Evolutionary conservation across 2,888 invertebrate species (phyloP).

Genomic region (Ophion costatus): DNA sequence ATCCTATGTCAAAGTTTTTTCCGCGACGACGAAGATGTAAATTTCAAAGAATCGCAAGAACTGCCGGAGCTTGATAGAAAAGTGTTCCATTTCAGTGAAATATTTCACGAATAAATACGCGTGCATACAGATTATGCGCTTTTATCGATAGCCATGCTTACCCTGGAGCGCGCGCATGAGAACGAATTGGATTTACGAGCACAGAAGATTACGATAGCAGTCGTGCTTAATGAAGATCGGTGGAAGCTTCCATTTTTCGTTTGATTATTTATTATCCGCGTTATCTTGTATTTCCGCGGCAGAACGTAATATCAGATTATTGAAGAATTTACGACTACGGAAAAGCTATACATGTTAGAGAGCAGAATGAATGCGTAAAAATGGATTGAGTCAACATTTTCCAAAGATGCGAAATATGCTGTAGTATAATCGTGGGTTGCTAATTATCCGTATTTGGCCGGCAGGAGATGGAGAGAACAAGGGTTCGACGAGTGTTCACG

Average conservation of each 20-base stretch:
- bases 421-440: conserved; percentile 32
- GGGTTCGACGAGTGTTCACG: conserved; percentile 4
- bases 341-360: background rate
- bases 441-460: conserved; percentile 40
- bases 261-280: background rate
- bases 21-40: too few species aligned
- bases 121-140: background rate
- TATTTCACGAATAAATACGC: background rate
- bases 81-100: background rate
- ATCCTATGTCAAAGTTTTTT: too few species aligned
- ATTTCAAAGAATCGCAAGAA: background rate
- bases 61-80: background rate
- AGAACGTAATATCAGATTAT: conserved; percentile 26
- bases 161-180: background rate
- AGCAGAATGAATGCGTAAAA: background rate
- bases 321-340: conserved; percentile 17
- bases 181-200: background rate
- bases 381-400: background rate
- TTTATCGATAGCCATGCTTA: background rate
- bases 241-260: conserved; percentile 6
- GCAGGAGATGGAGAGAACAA: background rate
- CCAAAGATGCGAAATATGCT: background rate
- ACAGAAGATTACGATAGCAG: background rate
- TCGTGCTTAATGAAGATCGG: background rate
- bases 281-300: background rate